Conservation (phyloP, 2,797 vertebrate genomes). For the Sebastes taczanowskii region DNA sequence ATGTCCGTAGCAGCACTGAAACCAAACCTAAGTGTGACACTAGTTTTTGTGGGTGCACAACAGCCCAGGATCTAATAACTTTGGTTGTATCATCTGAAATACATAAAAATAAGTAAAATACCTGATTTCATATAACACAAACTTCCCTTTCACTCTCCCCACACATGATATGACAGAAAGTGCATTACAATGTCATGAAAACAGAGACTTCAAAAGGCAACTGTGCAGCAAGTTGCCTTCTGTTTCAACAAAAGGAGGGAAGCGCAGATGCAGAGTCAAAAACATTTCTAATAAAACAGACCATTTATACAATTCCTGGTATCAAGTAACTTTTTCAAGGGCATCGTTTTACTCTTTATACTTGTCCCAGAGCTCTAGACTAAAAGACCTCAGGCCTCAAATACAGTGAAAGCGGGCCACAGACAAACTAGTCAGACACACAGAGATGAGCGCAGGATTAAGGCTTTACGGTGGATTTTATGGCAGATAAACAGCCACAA, state of each 20-base stretch:
- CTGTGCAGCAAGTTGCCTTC: slow-evolving; percentile 48
- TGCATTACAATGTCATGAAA: slow-evolving; percentile 50
- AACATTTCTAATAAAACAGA: slow-evolving; percentile 15
- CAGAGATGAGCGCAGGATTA: slow-evolving; percentile 25
- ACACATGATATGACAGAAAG: slow-evolving; percentile 20
- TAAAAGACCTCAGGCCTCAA: slow-evolving; percentile 28
- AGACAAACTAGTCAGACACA: slow-evolving; percentile 55
- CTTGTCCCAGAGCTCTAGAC: slow-evolving; percentile 34
- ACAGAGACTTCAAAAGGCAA: slow-evolving; percentile 51
- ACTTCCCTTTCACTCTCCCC: neutral
- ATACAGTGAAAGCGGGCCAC: slow-evolving; percentile 64
- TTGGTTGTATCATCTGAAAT: neutral
- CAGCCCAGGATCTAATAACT: neutral
- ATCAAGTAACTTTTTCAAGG: slow-evolving; percentile 31
- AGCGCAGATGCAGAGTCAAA: slow-evolving; percentile 7
- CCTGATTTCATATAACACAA: neutral
- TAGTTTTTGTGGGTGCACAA: neutral
- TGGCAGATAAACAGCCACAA: slow-evolving; percentile 51
- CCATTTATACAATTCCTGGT: neutral
- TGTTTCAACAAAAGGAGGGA: slow-evolving; percentile 15
- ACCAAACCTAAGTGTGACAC: neutral
- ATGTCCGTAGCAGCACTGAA: neutral
- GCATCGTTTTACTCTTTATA: slow-evolving; percentile 23
- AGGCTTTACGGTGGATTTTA: slow-evolving; percentile 36
- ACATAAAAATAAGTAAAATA: neutral